A percentile compares a stretch with the other conserved stretches of the same genome.
phyloP scores from a whole-genome alignment of 2,113 vertebrate species.

The Pagrus major region DNA sequence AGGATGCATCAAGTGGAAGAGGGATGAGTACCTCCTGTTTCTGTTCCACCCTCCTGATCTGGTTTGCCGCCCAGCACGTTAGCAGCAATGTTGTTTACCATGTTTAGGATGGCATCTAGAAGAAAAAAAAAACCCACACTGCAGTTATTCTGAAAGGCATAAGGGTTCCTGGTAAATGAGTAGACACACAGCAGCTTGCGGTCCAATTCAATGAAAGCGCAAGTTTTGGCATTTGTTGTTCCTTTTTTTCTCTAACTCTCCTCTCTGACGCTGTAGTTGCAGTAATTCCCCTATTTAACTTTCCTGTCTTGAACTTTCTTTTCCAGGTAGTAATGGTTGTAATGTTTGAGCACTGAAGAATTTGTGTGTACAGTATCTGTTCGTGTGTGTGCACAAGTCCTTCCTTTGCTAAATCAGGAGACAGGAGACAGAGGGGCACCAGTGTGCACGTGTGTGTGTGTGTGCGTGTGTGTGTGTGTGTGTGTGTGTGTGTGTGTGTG shows the following conservation, averaged over 20 bases:
- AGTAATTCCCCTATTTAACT: not conserved
- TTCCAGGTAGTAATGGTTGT: not conserved
- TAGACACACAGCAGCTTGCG: not conserved
- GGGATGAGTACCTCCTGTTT: slow-evolving; percentile 86
- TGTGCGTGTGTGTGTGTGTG: slow-evolving; percentile 11
- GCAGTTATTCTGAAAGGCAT: slow-evolving; percentile 3
- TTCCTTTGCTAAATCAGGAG: slow-evolving; percentile 22
- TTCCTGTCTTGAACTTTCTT: not conserved
- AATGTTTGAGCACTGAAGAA: not conserved
- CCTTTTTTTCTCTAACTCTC: not conserved
- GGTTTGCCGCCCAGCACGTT: slow-evolving; percentile 96
- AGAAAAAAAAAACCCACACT: slow-evolving; percentile 42
- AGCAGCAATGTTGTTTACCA: slow-evolving; percentile 99
- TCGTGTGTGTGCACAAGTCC: not conserved
- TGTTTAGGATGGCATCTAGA: slow-evolving; percentile 96
- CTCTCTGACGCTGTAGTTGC: not conserved
- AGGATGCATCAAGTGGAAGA: not conserved
- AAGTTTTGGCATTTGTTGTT: not conserved
- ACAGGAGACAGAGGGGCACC: slow-evolving; percentile 46
- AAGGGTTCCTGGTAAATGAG: not conserved
- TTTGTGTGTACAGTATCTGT: not conserved
- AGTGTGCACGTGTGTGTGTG: slow-evolving; percentile 13
- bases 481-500: slow-evolving; percentile 9
- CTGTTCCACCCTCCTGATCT: slow-evolving; percentile 83
- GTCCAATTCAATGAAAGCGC: slow-evolving; percentile 19